Evolutionary conservation across 2,797 vertebrate species (phyloP), one percentile per base, ranked within the genome.

Genomic region (Enteromius unitaeniatus): DNA sequence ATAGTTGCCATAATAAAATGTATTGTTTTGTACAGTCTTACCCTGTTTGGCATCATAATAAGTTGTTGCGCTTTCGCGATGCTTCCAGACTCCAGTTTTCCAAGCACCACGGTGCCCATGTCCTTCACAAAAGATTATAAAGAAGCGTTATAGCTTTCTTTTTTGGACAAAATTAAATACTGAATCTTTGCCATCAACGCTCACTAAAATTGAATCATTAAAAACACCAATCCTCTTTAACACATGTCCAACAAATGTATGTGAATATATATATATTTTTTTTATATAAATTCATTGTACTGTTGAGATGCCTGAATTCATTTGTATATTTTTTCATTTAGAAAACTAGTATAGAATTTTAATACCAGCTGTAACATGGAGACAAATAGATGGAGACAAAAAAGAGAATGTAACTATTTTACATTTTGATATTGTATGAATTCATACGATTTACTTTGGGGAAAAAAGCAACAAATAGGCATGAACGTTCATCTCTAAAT

Each of bases 41-140:
- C 98, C 96, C 99, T 96, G 92, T 99, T 99, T 90, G 98, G 98
- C 98, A 99, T 99, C 98, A 99, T 99, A 89, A 97, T 95, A 90
- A 99, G 95, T 93, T 99, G 97, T 85, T 99, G 97, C 91, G 97
- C 97, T 97, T 99, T 99, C 90, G 94, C 95, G 92, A 99, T 99
- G 82, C 89, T 96, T 85, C 98, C 98, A 0, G 98, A 99, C 93
- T 99, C 98, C 95, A 99, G 95, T 93, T 99, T 99, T 85, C 98
- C 98, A 21, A 99, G 95, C 89, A 99, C 95, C 84, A 99, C 98
- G 14, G 98, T 99, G 86, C 98, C 98, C 98, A 99, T 99, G 91
- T 99, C 98, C 98, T 99, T 88, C 40, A 90, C 19, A 87, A 23
- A 73, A 79, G 85, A 65, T 83, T 4, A 86, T 28, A 72, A 55